Evolutionary conservation across 2,888 invertebrate species (phyloP).

Genomic region (Pseudococcus longispinus): DNA sequence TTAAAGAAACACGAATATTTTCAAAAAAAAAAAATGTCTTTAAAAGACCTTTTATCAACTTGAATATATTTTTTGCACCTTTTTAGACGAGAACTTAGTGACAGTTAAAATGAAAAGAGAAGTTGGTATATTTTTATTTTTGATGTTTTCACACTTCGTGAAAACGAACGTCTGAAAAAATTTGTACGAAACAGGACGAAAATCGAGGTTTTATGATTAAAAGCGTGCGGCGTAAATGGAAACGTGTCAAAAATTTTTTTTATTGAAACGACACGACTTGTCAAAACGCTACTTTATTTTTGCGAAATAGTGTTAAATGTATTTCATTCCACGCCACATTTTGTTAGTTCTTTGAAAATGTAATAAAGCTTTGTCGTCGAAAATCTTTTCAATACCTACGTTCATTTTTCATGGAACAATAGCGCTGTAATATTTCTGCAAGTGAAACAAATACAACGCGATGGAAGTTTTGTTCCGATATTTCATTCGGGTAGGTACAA

Average conservation of each 20-base stretch:
- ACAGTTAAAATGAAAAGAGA: slow-evolving; percentile 30
- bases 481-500: neutral
- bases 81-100: neutral
- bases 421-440: neutral
- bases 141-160: neutral
- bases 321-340: neutral
- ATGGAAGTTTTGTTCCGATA: neutral
- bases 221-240: neutral
- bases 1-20: neutral
- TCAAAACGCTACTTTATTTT: neutral
- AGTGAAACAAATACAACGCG: neutral
- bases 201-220: slow-evolving; percentile 34
- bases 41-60: neutral
- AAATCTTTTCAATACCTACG: neutral
- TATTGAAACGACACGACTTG: slow-evolving; percentile 29
- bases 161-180: neutral
- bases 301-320: neutral
- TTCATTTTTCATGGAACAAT: neutral
- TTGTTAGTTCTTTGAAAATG: neutral
- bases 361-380: neutral
- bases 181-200: neutral
- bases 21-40: neutral
- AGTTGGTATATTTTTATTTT: neutral
- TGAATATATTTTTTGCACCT: neutral
- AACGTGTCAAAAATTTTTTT: slow-evolving; percentile 21